Conservation (phyloP, 2,113 vertebrate species). For the Hyla sarda region DNA sequence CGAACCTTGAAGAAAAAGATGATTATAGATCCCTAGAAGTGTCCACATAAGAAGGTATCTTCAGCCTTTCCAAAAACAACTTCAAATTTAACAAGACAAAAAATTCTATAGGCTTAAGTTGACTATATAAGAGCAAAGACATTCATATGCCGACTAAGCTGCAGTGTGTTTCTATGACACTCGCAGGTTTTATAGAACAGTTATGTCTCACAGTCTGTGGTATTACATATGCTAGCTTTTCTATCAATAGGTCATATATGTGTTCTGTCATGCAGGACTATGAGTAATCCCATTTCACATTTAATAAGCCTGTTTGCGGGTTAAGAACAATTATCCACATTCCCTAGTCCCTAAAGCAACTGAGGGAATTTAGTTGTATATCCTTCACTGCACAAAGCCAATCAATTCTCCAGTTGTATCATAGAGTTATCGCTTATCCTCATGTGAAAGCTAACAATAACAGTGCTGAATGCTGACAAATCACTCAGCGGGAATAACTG, state of each 20-base stretch:
- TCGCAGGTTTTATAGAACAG: neutral
- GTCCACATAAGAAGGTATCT: neutral
- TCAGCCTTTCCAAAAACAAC: neutral
- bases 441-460: neutral
- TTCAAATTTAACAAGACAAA: neutral
- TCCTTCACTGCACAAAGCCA: conserved; percentile 17
- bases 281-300: conserved; percentile 17
- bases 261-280: conserved; percentile 18
- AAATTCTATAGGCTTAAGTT: neutral
- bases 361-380: neutral
- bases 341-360: neutral
- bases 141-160: neutral
- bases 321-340: conserved; percentile 7
- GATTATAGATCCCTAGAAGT: neutral
- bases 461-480: neutral
- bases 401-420: conserved; percentile 13
- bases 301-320: neutral
- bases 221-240: neutral
- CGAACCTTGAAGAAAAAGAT: neutral
- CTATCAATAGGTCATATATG: conserved; percentile 6
- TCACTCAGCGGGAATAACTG: neutral
- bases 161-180: neutral
- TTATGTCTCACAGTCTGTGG: neutral
- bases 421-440: conserved; percentile 3
- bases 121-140: neutral